These are phyloP conservation scores for Drosophila monieri DNA, from an alignment of 2,888 invertebrate genomes.

Conservation along the genomic window DNA sequence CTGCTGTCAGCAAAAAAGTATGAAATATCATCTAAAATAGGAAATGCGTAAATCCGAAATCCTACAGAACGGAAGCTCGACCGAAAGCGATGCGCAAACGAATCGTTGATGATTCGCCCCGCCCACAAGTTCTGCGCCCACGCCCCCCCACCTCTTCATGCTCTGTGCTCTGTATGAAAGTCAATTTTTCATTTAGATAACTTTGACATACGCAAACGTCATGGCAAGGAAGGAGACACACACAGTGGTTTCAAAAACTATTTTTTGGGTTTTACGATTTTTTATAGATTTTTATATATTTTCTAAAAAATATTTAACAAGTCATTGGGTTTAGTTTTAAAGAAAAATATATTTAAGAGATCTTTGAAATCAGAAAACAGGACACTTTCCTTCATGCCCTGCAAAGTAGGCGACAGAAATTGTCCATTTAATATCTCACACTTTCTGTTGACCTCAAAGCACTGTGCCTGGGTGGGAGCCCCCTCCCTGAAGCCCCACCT, in stretches of 20 bases:
- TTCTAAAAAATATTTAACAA: no score
- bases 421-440: background rate
- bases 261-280: background rate
- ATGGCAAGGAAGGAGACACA: conserved; percentile 42
- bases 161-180: conserved; percentile 62
- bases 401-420: background rate
- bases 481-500: background rate
- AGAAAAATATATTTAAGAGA: no score
- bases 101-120: conserved; percentile 60
- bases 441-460: background rate
- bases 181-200: conserved; percentile 79
- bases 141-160: conserved; percentile 5
- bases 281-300: background rate
- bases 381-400: background rate
- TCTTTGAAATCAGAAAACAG: background rate
- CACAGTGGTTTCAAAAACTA: conserved; percentile 4
- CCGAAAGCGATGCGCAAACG: conserved; percentile 55
- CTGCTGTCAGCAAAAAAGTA: conserved; percentile 74
- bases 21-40: conserved; percentile 79
- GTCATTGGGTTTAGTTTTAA: no score
- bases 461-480: conserved; percentile 19
- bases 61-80: conserved; percentile 74
- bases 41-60: conserved; percentile 79
- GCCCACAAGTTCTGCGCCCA: conserved; percentile 8
- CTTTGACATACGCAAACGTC: conserved; percentile 79